Evolutionary conservation across 2,113 vertebrate genomes (phyloP).

Genomic region (Arizona elegans): DNA sequence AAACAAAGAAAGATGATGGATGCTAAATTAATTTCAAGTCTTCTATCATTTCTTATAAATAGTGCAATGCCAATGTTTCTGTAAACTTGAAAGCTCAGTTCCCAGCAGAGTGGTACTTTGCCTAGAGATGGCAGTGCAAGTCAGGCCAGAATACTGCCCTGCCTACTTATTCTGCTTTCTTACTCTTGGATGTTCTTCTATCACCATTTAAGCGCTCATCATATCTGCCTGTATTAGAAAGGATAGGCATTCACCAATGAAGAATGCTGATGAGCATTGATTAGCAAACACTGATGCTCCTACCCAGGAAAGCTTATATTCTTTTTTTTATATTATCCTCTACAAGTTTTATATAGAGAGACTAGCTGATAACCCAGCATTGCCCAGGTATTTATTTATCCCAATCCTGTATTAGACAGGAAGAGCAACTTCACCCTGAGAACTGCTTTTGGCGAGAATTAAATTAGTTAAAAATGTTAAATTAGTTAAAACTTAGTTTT

Average conservation of each 20-base stretch:
- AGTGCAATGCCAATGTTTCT: not conserved
- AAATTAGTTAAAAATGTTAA: too few relatives aligned
- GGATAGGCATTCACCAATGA: not conserved
- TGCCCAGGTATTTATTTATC: too few relatives aligned
- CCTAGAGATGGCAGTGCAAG: constrained; percentile 62
- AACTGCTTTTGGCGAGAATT: too few relatives aligned
- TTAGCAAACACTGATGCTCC: not conserved
- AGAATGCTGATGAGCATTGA: not conserved
- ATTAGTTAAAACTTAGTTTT: too few relatives aligned
- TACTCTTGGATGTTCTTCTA: not conserved
- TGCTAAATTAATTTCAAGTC: not conserved
- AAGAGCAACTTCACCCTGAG: too few relatives aligned
- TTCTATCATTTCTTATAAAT: not conserved
- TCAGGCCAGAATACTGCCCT: constrained; percentile 21
- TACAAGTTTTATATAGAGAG: not conserved
- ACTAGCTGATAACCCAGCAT: too few relatives aligned
- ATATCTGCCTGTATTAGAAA: not conserved
- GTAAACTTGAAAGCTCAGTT: not conserved
- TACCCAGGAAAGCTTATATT: not conserved
- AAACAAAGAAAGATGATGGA: not conserved
- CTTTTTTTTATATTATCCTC: not conserved
- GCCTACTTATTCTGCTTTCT: not conserved
- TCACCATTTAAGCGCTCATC: rapidly evolving
- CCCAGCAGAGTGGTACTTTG: not conserved
- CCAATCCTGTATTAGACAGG: too few relatives aligned